Evolutionary conservation across 2,888 invertebrate species (phyloP).

Genomic region (Fragum whitleyi): DNA sequence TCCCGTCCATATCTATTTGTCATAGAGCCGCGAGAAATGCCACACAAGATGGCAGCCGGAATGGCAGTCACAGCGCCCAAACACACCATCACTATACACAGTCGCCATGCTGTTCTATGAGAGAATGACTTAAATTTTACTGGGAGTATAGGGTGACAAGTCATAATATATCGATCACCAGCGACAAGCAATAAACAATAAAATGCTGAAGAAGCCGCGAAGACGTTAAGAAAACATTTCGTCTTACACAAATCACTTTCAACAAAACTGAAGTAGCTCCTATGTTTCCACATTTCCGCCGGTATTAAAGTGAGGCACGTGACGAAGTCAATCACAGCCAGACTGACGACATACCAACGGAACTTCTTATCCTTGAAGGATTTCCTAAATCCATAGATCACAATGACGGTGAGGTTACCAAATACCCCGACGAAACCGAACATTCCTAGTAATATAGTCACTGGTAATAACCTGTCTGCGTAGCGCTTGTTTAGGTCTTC

Average conservation of each 20-base stretch:
- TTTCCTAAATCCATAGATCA: conserved; percentile 53
- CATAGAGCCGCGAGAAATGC: conserved; percentile 39
- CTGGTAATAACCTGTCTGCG: conserved; percentile 48
- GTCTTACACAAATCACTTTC: conserved; percentile 52
- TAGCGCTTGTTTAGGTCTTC: conserved; percentile 49
- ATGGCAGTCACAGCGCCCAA: conserved; percentile 51
- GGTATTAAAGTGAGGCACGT: conserved; percentile 59
- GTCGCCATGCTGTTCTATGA: conserved; percentile 37
- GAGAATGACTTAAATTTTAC: conserved; percentile 47
- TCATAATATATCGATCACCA: conserved; percentile 55
- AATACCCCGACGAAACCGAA: conserved; percentile 48
- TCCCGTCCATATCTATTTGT: conserved; percentile 13
- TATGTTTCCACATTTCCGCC: conserved; percentile 61
- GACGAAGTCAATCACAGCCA: conserved; percentile 54
- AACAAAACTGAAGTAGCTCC: conserved; percentile 55
- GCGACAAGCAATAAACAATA: conserved; percentile 56
- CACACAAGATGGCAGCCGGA: conserved; percentile 58
- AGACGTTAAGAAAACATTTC: conserved; percentile 62
- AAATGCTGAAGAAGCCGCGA: conserved; percentile 56
- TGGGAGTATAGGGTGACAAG: conserved; percentile 51
- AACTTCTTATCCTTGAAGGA: conserved; percentile 59
- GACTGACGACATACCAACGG: conserved; percentile 49
- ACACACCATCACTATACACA: conserved; percentile 45
- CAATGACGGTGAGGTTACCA: conserved; percentile 54
- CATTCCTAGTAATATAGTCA: conserved; percentile 50